Base-by-base conservation (phyloP, 2,113 vertebrate genomes). In the Nothoprocta perdicaria region DNA sequence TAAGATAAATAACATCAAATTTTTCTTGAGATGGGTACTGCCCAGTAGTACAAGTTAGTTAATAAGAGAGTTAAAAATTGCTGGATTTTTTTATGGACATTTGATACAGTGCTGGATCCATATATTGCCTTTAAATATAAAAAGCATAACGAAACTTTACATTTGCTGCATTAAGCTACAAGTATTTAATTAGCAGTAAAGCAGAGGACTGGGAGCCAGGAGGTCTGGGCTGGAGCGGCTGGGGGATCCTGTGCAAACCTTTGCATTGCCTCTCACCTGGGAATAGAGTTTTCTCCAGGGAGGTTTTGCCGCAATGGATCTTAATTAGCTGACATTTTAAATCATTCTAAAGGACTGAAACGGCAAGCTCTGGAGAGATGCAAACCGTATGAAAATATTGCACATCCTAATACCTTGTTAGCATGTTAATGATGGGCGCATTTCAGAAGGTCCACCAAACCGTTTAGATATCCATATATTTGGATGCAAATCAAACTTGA, bases 111-210 rank as follows among this genome's bases (percentile, higher is more conserved):
- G 89, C 77, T 53, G 91, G 92, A 93, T 94, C 75, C 60, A 86
- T 90, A 92, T 74, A 93, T 63, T 80, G 75, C 86, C 86, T 93
- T 94, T 95, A 95, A 94, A 66, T 83, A 40, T 92, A 84, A 89
- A 75, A 94, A 80, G 65, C 78, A 61, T 85, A 96, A 94, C 89
- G 85, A 85, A 92, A 43, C 65, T 50, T 41, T 75, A 65, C 10
- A 27, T 92, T 96, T 94, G 95, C 91, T 95, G 46, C 82, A 66
- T 89, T 83, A 87, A 89, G 72, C 85, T 95, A 78, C 73, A 85
- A 65, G 68, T 55, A 86, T 91, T 93, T 95, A 93, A 95, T 96
- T 92, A 94, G 79, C 73, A 93, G 87, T 92, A 91, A 94, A 93
- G 91, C 79, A 63, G 4, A 4, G 73, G 79, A 61, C 89, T 80